Conservation (phyloP, 2,113 vertebrate species). For the Vimba vimba region DNA sequence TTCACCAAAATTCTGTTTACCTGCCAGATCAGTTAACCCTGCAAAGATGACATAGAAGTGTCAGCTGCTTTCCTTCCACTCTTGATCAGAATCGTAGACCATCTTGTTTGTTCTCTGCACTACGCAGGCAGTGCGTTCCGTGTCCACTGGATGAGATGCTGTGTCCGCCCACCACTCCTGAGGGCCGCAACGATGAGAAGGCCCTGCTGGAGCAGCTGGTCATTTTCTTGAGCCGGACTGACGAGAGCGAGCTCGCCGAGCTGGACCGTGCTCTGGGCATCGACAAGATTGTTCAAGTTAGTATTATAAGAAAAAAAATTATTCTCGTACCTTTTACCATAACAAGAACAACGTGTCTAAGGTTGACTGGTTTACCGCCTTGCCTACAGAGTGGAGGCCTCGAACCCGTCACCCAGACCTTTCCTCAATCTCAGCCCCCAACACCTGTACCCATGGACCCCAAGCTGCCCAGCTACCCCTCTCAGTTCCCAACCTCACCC, state of each 20-base stretch:
- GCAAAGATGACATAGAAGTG: not conserved
- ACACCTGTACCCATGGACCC: slow-evolving; percentile 82
- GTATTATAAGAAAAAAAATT: not conserved
- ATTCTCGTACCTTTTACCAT: not conserved
- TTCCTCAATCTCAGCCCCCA: slow-evolving; percentile 76
- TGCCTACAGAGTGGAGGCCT: slow-evolving; percentile 84
- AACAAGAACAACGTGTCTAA: not conserved
- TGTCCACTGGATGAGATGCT: slow-evolving; percentile 91
- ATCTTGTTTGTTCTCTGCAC: not conserved
- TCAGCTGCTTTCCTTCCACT: not conserved
- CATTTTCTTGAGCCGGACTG: slow-evolving; percentile 95
- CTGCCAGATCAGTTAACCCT: not conserved
- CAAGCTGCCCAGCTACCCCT: slow-evolving; percentile 81
- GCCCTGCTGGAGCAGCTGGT: slow-evolving; percentile 92
- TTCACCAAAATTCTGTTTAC: not conserved
- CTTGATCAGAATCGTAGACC: not conserved
- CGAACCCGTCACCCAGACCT: slow-evolving; percentile 81
- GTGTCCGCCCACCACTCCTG: slow-evolving; percentile 86
- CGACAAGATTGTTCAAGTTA: slow-evolving; percentile 93
- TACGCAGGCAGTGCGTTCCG: slow-evolving; percentile 84
- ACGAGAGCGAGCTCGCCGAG: slow-evolving; percentile 91
- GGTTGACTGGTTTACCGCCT: not conserved
- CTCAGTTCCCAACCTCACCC: slow-evolving; percentile 82
- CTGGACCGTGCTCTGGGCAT: slow-evolving; percentile 93
- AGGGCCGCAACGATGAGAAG: slow-evolving; percentile 91